Base-by-base conservation (phyloP, 2,888 invertebrate species). In the Incurvaria masculella region DNA sequence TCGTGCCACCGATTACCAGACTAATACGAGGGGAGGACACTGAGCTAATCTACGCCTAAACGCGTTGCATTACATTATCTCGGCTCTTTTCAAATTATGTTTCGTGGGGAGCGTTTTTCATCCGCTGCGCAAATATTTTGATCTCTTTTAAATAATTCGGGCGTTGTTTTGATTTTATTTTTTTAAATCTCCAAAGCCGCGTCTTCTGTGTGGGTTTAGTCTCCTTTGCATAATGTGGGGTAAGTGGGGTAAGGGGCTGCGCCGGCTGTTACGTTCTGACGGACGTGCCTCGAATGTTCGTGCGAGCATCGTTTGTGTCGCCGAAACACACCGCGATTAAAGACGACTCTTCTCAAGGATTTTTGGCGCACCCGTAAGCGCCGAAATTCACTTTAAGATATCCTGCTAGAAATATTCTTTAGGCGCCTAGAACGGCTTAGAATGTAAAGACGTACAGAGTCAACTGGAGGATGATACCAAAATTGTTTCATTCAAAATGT, bases 61-160 rank as follows among this genome's bases (percentile, higher is more conserved):
- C 33, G 33, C 14, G 33, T 33, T 33, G 33, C 33, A 33, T 33
- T 33, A 33, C 33, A 33, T 33, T 33, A 33, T 33, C 33, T 33
- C 57, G 57, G 51, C 58, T 60, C 57, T 61, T 64, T 65, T 62
- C 56, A 55, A 61, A 67, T 64, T 66, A 65, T 67, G 65, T 68
- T 65, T 62, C 64, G 56, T 60, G 57, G 62, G 67, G 64, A 60
- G 60, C 61, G 71, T 73, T 69, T 69, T 70, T 73, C 69, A 75
- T 70, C 56, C 61, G 61, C 61, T 68, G 59, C 56, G 71, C 69
- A 75, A 76, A 76, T 75, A 75, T 76, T 76, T 65, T 75, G 74
- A 74, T 68, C 61, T 66, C 64, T 63, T 33, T 33, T 23, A 23
- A 23, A 23, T 23, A 23, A 6, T 23, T 23, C 23, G 33, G 11